These are phyloP conservation scores for Myathropa florea DNA, from an alignment of 2,888 invertebrate species.

Conservation along the genomic window DNA sequence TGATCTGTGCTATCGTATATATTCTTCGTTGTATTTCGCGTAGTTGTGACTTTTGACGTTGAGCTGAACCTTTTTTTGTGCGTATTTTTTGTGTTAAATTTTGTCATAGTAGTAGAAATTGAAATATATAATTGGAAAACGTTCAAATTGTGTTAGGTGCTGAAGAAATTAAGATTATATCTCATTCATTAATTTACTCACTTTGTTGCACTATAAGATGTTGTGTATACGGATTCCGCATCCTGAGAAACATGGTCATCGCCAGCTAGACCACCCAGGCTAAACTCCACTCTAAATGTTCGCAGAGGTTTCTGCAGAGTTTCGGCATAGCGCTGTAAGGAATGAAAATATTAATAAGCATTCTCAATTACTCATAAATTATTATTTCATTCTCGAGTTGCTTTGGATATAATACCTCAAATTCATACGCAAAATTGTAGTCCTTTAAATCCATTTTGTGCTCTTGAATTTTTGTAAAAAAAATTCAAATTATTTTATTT, in stretches of 20 bases:
- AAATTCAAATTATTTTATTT: constrained; percentile 34
- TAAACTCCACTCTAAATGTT: constrained; percentile 80
- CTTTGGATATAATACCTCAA: constrained; percentile 83
- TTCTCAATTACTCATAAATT: neutral
- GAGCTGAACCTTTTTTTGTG: constrained; percentile 81
- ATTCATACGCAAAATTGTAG: constrained; percentile 86
- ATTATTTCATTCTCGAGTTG: constrained; percentile 14
- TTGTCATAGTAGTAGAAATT: neutral
- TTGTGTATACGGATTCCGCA: constrained; percentile 78
- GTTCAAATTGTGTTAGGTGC: constrained; percentile 39
- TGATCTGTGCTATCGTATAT: constrained; percentile 79
- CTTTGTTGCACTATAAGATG: constrained; percentile 80
- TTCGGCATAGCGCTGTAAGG: constrained; percentile 80
- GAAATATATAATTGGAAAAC: constrained; percentile 15
- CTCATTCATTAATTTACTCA: constrained; percentile 74
- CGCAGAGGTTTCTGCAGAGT: constrained; percentile 80
- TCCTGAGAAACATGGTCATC: constrained; percentile 76
- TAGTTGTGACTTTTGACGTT: constrained; percentile 79
- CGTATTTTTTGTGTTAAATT: constrained; percentile 1
- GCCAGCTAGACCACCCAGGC: constrained; percentile 75
- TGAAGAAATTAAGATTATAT: neutral
- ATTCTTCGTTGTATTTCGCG: constrained; percentile 82
- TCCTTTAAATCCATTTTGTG: constrained; percentile 79
- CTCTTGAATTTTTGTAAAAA: constrained; percentile 14
- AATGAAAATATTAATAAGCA: constrained; percentile 37